Evolutionary conservation across 1,140 invertebrate genomes (phyloP).

Genomic region (Euwallacea fornicatus): DNA sequence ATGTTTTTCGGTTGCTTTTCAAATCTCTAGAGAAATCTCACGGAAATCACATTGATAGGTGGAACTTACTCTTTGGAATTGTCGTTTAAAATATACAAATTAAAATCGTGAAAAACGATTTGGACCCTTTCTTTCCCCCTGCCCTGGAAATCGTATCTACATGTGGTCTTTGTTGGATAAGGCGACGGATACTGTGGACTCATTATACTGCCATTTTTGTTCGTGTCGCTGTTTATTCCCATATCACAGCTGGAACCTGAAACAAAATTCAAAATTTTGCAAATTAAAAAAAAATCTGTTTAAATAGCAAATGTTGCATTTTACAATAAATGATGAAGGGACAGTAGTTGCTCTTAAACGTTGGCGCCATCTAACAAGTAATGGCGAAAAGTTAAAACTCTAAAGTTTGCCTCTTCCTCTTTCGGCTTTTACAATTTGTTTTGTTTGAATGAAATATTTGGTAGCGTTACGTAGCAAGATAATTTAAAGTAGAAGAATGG

Average conservation of each 20-base stretch:
- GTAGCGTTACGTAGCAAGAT: no score
- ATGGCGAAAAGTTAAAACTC: no score
- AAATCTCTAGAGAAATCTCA: not conserved
- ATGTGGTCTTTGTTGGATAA: conserved; percentile 73
- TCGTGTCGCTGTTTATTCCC: conserved; percentile 74
- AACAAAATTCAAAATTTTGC: conserved; percentile 50
- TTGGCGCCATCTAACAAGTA: no score
- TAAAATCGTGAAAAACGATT: conserved; percentile 77
- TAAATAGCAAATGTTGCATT: no score
- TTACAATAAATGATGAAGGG: no score
- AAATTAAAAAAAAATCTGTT: no score
- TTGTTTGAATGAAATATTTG: no score
- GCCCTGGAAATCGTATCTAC: conserved; percentile 83
- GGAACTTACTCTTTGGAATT: conserved; percentile 63
- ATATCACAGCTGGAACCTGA: conserved; percentile 76
- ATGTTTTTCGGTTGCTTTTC: no score
- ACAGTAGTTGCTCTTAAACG: no score
- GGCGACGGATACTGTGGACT: conserved; percentile 76
- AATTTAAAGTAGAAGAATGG: no score
- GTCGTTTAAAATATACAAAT: conserved; percentile 60
- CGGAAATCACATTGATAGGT: not conserved
- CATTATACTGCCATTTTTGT: conserved; percentile 76
- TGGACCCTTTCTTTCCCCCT: conserved; percentile 78
- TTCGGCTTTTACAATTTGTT: no score
- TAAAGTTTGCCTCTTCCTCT: no score